A percentile compares a stretch with the other conserved stretches of the same genome.
Evolutionary conservation across 2,797 vertebrate species (phyloP).

Genomic region (Paguma larvata): DNA sequence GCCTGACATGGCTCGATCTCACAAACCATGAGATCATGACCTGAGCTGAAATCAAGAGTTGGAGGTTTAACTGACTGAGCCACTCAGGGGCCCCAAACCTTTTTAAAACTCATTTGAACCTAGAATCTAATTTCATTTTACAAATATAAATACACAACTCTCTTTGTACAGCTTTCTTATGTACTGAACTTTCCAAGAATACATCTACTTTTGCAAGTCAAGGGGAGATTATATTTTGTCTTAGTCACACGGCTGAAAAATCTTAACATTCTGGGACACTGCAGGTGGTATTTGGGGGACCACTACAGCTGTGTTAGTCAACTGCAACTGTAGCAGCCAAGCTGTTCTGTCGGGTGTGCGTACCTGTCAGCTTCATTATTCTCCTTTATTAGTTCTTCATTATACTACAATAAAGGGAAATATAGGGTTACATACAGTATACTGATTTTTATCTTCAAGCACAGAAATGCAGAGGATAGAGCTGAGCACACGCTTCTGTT

Average conservation of each 20-base stretch:
- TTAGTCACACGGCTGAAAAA: not conserved
- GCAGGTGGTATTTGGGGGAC: not conserved
- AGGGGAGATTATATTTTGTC: not conserved
- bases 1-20: too few relatives aligned
- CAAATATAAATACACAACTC: not conserved
- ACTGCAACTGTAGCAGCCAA: not conserved
- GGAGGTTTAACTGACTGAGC: too few relatives aligned
- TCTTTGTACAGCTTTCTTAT: not conserved
- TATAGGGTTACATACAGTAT: not conserved
- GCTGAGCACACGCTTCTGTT: not conserved
- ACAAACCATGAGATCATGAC: too few relatives aligned
- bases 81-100: not conserved
- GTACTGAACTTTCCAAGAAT: not conserved
- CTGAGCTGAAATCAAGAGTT: too few relatives aligned
- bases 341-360: fast-evolving
- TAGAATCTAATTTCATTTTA: not conserved
- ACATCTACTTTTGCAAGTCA: not conserved
- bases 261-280: too few relatives aligned
- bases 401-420: too few relatives aligned
- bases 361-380: too few relatives aligned
- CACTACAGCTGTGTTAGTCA: not conserved
- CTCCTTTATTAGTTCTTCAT: not conserved
- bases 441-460: not conserved
- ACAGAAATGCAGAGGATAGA: not conserved
- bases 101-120: not conserved